Evolutionary conservation across 2,797 vertebrate species (phyloP).

Genomic region (Carapus acus): DNA sequence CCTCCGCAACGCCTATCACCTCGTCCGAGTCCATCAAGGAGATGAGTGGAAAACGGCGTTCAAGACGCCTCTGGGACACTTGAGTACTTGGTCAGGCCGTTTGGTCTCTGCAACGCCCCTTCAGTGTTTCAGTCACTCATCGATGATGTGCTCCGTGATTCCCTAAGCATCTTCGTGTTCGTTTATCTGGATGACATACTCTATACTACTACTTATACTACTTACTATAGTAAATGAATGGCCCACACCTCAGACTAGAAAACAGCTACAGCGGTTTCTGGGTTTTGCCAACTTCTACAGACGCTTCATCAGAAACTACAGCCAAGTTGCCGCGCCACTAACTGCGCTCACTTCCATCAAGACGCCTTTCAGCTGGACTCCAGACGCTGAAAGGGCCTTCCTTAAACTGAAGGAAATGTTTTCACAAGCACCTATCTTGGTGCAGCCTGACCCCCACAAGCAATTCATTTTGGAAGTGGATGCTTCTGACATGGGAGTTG

Average conservation of each 20-base stretch:
- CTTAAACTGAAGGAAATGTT: background rate
- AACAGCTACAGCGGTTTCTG: background rate
- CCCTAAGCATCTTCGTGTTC: background rate
- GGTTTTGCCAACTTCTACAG: background rate
- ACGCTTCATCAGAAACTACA: background rate
- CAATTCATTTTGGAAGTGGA: background rate
- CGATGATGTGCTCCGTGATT: background rate
- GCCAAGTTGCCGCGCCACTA: background rate
- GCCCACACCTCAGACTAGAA: background rate
- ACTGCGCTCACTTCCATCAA: background rate
- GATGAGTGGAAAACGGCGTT: constrained; percentile 3
- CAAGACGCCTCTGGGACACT: background rate
- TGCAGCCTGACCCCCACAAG: background rate
- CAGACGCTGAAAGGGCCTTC: background rate
- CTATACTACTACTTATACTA: too few species aligned
- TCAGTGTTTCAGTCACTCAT: background rate
- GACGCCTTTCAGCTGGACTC: background rate
- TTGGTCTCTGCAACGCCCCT: background rate
- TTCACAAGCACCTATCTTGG: background rate
- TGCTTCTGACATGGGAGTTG: background rate
- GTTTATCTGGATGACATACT: background rate
- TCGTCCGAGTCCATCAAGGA: background rate
- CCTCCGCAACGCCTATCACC: background rate
- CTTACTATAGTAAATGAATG: background rate
- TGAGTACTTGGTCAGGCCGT: background rate